Percentiles rank a stretch among this genome's conserved stretches.
Conservation (phyloP, 2,888 invertebrate genomes). For the Orthosia gothica region DNA sequence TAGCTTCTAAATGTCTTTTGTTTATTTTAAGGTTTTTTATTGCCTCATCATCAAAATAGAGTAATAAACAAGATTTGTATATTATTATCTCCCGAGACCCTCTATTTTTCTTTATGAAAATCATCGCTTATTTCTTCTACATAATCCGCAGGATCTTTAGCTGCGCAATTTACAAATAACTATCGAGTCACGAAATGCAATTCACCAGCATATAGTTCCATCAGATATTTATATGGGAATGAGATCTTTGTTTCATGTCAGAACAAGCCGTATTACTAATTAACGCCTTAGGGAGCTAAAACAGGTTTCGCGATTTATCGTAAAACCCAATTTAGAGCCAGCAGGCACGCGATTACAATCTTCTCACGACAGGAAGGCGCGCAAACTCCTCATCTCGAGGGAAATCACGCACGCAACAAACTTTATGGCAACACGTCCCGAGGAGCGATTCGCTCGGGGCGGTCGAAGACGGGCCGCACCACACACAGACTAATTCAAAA, state of each 20-base stretch:
- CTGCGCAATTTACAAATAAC: constrained; percentile 9
- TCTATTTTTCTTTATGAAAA: not conserved
- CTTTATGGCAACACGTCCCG: constrained; percentile 91
- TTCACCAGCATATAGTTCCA: constrained; percentile 32
- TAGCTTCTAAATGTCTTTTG: constrained; percentile 22
- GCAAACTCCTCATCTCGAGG: constrained; percentile 91
- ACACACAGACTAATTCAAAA: constrained; percentile 87
- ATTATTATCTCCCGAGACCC: not conserved
- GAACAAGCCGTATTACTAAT: constrained; percentile 87
- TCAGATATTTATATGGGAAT: constrained; percentile 71
- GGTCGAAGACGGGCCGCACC: constrained; percentile 84
- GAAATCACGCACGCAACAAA: constrained; percentile 92
- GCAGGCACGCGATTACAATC: constrained; percentile 91
- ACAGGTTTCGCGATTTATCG: constrained; percentile 90
- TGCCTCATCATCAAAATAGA: constrained; percentile 9
- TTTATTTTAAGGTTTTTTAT: constrained; percentile 25
- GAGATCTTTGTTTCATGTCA: constrained; percentile 83
- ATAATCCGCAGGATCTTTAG: not conserved
- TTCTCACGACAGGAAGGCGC: constrained; percentile 91
- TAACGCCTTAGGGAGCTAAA: constrained; percentile 87
- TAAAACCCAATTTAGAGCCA: constrained; percentile 90
- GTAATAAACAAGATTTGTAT: not conserved
- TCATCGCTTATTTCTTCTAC: not conserved
- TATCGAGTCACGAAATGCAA: constrained; percentile 26
- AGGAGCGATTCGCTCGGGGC: constrained; percentile 89